Evolutionary conservation across 2,888 invertebrate species (phyloP).

Genomic region (Lathronympha strigana): DNA sequence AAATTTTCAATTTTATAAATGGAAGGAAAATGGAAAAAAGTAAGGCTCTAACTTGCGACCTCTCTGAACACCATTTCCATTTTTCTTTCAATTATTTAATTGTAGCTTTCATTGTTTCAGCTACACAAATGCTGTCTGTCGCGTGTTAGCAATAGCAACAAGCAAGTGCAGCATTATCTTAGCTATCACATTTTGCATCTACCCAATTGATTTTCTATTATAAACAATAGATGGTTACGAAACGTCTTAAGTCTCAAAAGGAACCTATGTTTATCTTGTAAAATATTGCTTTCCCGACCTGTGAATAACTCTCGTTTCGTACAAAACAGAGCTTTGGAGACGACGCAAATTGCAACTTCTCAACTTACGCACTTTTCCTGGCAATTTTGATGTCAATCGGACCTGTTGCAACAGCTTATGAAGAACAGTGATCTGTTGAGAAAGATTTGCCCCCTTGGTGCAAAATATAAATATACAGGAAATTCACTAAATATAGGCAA

Average conservation of each 20-base stretch:
- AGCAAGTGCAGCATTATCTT: not conserved
- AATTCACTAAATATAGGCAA: no score
- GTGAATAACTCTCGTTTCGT: slow-evolving; percentile 43
- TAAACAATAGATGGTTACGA: slow-evolving; percentile 18
- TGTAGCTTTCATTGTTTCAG: no score
- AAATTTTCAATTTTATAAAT: no score
- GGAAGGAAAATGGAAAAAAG: no score
- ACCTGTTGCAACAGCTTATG: slow-evolving; percentile 31
- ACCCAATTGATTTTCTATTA: slow-evolving; percentile 28
- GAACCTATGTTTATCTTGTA: slow-evolving; percentile 38
- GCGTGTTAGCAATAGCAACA: no score
- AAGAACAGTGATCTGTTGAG: slow-evolving; percentile 5
- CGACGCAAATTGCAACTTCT: slow-evolving; percentile 59
- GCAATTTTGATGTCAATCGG: slow-evolving; percentile 64
- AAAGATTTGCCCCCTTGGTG: no score
- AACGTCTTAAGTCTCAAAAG: slow-evolving; percentile 12
- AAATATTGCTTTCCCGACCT: slow-evolving; percentile 36
- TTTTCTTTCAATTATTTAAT: no score
- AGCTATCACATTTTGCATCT: slow-evolving; percentile 10
- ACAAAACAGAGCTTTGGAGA: slow-evolving; percentile 43
- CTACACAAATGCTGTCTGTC: no score
- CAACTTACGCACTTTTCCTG: slow-evolving; percentile 60
- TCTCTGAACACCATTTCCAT: no score
- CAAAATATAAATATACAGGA: not conserved
- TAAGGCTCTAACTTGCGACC: no score